Evolutionary conservation across 2,113 vertebrate genomes (phyloP), one percentile per base, ranked within the genome.

Genomic region (Archocentrus centrarchus): DNA sequence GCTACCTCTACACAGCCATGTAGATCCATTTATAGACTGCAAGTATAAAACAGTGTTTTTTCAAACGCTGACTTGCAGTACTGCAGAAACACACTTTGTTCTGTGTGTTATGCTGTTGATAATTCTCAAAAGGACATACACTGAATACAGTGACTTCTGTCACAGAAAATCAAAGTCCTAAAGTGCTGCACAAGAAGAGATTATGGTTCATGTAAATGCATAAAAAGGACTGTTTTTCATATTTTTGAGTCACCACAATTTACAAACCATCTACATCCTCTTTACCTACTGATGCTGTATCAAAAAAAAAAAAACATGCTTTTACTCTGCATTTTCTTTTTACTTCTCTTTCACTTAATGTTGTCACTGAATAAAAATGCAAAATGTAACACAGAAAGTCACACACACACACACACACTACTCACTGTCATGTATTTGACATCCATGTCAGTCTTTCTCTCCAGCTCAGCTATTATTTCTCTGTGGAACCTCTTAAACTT

Each of bases 351-450:
- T 24, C 41, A 70, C 8, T 47, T 60, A 20, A 22, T 60, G 35
- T 24, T 39, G 1, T 35, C 11, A 9, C 13, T 53, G n/a, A 81
- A 55, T 30, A 37, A 44, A 75, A 20, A 57, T 47, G 70, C 27
- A 0, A 66, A 66, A 18, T 55, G 39, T 24, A 37, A 41, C 64
- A n/a, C 64, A n/a, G 35, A 80, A 7, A 60, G 7, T 62, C 35
- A 53, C 15, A 70, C 15, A 70, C 17, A 70, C 47, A 50, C 20
- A 77, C 9, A 81, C 18, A 32, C 39, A 41, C n/a, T 66, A 97
- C 98, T 98, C 91, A 99, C 98, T 20, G 96, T 99, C 98, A 99
- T 99, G 35, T 99, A 99, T 93, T 99, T 99, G 20, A 99, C 97
- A 82, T 99, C 98, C 91, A 98, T 96, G 53, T 99, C 98, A 1